Percentiles rank a stretch among this genome's conserved stretches.
Evolutionary conservation across 2,113 vertebrate genomes (phyloP).

Genomic region (Ptychochromis oligacanthus): DNA sequence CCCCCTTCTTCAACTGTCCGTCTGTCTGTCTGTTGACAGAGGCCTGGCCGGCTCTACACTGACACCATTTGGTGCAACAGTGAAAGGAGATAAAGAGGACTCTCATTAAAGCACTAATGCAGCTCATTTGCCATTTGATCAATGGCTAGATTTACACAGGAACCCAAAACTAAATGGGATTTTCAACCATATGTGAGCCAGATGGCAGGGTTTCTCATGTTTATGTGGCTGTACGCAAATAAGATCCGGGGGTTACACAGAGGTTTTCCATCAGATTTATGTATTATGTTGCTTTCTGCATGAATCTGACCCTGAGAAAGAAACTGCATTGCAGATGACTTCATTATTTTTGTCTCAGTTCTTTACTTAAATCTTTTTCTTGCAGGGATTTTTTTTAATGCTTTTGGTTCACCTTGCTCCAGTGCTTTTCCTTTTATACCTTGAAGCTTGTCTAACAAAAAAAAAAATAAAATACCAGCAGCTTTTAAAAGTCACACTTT

Average conservation of each 20-base stretch:
- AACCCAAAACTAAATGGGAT: conserved; percentile 45
- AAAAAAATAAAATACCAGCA: conserved; percentile 1
- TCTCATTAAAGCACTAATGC: conserved; percentile 42
- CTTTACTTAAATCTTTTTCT: neutral
- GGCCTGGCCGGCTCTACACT: conserved; percentile 55
- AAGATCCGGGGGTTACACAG: conserved; percentile 19
- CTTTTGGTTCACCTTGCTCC: conserved; percentile 6
- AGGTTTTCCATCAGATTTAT: conserved; percentile 21
- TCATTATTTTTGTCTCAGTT: neutral
- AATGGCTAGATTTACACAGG: conserved; percentile 53
- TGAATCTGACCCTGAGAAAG: neutral
- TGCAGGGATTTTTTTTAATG: neutral
- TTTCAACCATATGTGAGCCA: conserved; percentile 44
- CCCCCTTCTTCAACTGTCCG: conserved; percentile 17
- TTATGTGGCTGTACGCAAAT: conserved; percentile 36
- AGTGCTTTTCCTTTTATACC: conserved; percentile 24
- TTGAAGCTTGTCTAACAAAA: conserved; percentile 15
- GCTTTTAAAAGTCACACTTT: conserved; percentile 21
- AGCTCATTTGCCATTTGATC: conserved; percentile 58
- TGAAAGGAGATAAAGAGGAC: conserved; percentile 43
- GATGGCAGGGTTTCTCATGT: conserved; percentile 45
- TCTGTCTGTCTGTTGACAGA: conserved; percentile 45
- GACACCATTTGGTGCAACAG: conserved; percentile 66
- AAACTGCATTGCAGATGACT: neutral
- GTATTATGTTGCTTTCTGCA: conserved; percentile 23